Evolutionary conservation across 1,140 invertebrate genomes (phyloP).

Genomic region (Leptinotarsa undecemlineata): DNA sequence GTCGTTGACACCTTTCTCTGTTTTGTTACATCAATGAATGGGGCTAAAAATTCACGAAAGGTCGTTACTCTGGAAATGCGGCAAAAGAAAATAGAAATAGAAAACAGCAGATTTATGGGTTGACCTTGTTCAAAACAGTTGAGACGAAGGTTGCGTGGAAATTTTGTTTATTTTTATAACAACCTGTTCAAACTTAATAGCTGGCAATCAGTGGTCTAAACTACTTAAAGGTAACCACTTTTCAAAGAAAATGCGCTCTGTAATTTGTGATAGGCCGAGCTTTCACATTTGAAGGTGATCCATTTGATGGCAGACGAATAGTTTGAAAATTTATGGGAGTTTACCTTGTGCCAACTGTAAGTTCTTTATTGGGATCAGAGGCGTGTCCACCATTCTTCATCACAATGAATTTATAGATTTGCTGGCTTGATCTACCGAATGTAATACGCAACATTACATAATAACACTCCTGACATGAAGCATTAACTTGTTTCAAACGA

Average conservation of each 20-base stretch:
- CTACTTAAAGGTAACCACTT: neutral
- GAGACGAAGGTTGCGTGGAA: neutral
- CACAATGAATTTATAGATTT: neutral
- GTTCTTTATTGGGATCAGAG: neutral
- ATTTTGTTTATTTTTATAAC: conserved; percentile 7
- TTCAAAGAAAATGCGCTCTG: conserved; percentile 7
- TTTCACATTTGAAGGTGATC: conserved; percentile 5
- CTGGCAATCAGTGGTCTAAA: neutral
- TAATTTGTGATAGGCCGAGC: neutral
- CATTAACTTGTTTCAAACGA: neutral
- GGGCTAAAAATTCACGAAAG: neutral
- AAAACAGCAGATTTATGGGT: neutral
- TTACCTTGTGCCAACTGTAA: conserved; percentile 3
- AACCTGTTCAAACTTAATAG: conserved; percentile 6
- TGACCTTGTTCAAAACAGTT: conserved; percentile 8
- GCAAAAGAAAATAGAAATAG: neutral
- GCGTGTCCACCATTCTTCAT: neutral
- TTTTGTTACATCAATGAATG: neutral
- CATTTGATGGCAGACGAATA: neutral
- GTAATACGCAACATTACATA: too few species aligned
- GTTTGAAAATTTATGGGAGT: neutral
- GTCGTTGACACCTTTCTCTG: too few species aligned
- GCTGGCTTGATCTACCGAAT: neutral
- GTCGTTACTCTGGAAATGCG: neutral
- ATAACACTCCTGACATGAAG: too few species aligned